phyloP scores from a whole-genome alignment of 2,797 vertebrate genomes.

The Sebastes diploproa region DNA sequence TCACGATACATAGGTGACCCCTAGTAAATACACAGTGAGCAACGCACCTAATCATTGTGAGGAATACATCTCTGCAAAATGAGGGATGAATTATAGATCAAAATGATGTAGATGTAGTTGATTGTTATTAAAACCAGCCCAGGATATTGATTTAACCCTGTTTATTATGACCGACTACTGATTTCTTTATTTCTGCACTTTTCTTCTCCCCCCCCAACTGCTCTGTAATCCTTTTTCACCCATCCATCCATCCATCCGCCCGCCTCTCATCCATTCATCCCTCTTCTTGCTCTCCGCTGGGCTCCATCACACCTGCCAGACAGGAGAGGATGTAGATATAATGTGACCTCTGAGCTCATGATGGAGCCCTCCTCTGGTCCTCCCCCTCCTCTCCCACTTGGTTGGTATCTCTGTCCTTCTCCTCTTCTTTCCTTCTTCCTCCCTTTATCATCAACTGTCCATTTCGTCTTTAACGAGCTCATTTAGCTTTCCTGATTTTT shows the following conservation, averaged over 20 bases:
- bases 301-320: constrained; percentile 44
- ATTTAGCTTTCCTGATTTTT: not conserved
- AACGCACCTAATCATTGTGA: not conserved
- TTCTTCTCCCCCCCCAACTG: not conserved
- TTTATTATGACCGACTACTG: not conserved
- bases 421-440: not conserved
- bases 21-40: not conserved
- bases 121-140: not conserved
- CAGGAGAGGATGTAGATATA: constrained; percentile 73
- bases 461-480: not conserved
- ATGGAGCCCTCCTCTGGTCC: constrained; percentile 67
- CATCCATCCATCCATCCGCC: not conserved
- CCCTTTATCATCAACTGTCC: not conserved
- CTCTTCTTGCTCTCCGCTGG: not conserved
- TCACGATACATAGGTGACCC: too few relatives aligned
- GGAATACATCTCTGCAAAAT: not conserved
- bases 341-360: constrained; percentile 76
- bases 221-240: not conserved
- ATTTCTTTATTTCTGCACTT: not conserved
- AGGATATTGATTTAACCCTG: not conserved
- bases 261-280: not conserved
- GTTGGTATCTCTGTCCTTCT: constrained; percentile 44
- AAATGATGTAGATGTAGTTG: not conserved
- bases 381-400: constrained; percentile 45
- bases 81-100: not conserved